Base-by-base conservation (phyloP, 2,797 vertebrate species). In the Takifugu rubripes region DNA sequence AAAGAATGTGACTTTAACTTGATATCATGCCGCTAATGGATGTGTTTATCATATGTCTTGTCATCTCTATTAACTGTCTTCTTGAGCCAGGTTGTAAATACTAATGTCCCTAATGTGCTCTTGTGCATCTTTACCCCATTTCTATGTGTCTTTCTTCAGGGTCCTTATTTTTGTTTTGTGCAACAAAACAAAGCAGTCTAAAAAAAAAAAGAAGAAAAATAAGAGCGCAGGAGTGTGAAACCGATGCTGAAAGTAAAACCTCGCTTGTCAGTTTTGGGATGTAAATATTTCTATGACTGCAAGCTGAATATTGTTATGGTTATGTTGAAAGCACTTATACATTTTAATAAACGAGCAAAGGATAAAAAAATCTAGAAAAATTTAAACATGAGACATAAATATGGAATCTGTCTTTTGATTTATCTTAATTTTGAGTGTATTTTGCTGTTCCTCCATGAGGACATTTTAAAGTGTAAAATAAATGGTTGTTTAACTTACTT, bases 141-240 rank as follows among this genome's bases (percentile, higher is more conserved):
- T 92, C 60, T 79, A 79, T 56, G 70, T 72, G 78, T 87, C 74
- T 87, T 93, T 92, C 90, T 89, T 94, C 93, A 95, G 94, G 92
- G 92, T 95, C 72, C 57, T 88, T 92, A 92, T 91, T 86, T 86
- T 89, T 92, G 93, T 94, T 96, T 97, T 96, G 95, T 96, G 93
- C 92, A 93, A 96, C 89, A 90, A 91, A 79, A 88, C 86, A 89
- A 89, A 90, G 83, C 81, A 83, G 84, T 90, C 84, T 86, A 78
- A 87, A 81, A 81, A 74, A 86, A 85, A 75, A 15, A 75, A 72
- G 86, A 81, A 81, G 74, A 86, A 80, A 85, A 75, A 15, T 74
- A 72, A 80, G 75, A 60, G 54, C 11, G 11, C 36, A 40, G 68
- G 78, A 54, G 77, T 82, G 75, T 59, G 54, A 87, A 85, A 91